Conservation (phyloP, 2,113 vertebrate species). For the Chaetorhynchus papuensis region DNA sequence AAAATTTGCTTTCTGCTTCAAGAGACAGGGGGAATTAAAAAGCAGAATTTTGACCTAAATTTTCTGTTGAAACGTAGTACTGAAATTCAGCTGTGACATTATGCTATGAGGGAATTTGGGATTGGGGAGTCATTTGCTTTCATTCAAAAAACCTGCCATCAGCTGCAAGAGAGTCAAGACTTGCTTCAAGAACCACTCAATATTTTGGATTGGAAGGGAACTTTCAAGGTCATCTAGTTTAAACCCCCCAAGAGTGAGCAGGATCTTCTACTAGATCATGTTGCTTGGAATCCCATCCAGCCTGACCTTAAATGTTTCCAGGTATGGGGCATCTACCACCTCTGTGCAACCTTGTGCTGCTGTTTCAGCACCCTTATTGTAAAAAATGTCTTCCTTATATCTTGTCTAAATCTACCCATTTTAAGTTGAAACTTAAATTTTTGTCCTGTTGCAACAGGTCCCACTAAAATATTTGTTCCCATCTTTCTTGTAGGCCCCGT, state of each 20-base stretch:
- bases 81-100: background rate
- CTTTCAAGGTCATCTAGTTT: background rate
- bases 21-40: background rate
- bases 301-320: background rate
- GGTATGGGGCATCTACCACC: background rate
- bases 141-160: background rate
- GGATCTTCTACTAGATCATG: background rate
- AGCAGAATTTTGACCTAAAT: background rate
- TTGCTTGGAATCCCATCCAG: background rate
- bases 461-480: background rate
- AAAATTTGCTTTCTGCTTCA: background rate
- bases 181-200: background rate
- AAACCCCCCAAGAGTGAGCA: accelerated
- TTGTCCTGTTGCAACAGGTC: background rate
- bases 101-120: background rate
- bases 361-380: background rate
- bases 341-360: background rate
- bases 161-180: background rate
- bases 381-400: background rate
- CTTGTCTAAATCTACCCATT: background rate
- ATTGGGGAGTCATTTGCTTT: background rate
- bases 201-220: background rate
- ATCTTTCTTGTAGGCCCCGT: background rate
- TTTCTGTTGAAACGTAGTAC: background rate
- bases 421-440: too few relatives aligned